Evolutionary conservation across 92 coral and sea anemone genomes (phyloP).

Genomic region (Montipora capitata): DNA sequence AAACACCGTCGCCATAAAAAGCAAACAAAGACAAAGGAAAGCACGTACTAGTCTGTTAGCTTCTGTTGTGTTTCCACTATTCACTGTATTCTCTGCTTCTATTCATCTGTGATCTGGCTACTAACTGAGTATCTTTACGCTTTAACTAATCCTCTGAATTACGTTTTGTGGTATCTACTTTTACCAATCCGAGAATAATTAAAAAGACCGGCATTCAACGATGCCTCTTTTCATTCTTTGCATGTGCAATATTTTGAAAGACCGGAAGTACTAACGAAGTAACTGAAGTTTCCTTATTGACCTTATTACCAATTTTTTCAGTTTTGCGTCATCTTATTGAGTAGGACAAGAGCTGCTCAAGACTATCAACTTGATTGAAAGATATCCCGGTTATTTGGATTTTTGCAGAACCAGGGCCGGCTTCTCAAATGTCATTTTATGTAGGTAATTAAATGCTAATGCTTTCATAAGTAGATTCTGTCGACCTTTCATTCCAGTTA

Average conservation of each 20-base stretch:
- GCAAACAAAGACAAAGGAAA: not conserved
- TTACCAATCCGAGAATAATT: conserved; percentile 7
- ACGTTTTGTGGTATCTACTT: conserved; percentile 20
- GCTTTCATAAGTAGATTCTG: conserved; percentile 9
- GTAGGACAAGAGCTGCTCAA: conserved; percentile 13
- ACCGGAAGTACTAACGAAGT: not conserved
- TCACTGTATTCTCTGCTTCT: conserved; percentile 1
- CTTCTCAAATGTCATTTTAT: not conserved
- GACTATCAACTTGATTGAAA: conserved; percentile 6
- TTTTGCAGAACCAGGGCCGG: not conserved
- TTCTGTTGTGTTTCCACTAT: conserved; percentile 6
- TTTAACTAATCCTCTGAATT: conserved; percentile 2
- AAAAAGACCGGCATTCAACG: not conserved
- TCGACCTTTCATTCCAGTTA: conserved; percentile 18
- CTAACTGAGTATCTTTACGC: conserved; percentile 4
- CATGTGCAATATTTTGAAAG: not conserved
- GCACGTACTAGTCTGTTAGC: conserved; percentile 12
- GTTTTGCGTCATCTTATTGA: conserved; percentile 5
- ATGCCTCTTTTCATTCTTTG: not conserved
- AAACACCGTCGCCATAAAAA: not conserved
- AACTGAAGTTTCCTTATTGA: not conserved
- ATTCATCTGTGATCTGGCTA: conserved; percentile 5
- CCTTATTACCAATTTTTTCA: not conserved
- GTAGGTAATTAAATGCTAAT: conserved; percentile 4
- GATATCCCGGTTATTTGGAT: conserved; percentile 13